phyloP scores from a whole-genome alignment of 2,888 invertebrate genomes.

The Brachypalpus laphriformis region DNA sequence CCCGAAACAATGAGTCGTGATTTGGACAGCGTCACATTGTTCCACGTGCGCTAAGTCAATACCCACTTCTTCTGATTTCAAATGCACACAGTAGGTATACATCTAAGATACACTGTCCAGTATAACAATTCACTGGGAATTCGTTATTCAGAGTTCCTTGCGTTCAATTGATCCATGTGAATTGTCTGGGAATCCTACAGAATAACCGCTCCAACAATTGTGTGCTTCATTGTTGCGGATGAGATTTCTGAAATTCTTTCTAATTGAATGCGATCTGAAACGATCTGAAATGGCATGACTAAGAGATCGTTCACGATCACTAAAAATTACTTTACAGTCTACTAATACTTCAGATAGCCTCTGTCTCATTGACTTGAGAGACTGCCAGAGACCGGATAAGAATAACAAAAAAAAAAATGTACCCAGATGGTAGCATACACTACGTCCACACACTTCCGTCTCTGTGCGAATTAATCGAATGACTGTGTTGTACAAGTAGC shows the following conservation, averaged over 20 bases:
- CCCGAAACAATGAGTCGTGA: slow-evolving; percentile 28
- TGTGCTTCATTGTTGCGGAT: slow-evolving; percentile 41
- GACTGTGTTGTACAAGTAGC: slow-evolving; percentile 14
- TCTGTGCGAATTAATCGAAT: slow-evolving; percentile 31
- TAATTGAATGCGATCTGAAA: slow-evolving; percentile 61
- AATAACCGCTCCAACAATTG: slow-evolving; percentile 26
- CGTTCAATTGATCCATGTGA: slow-evolving; percentile 32
- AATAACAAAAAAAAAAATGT: slow-evolving; percentile 2
- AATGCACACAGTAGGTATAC: background rate
- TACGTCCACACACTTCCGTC: slow-evolving; percentile 20
- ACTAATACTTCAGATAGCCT: background rate
- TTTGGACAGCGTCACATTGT: slow-evolving; percentile 6
- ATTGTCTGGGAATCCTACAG: slow-evolving; percentile 51
- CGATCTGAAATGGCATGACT: slow-evolving; percentile 30
- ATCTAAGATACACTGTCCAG: background rate
- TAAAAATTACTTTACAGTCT: slow-evolving; percentile 11
- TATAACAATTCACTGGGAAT: background rate
- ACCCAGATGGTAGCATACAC: background rate
- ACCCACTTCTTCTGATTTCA: background rate
- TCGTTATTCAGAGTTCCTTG: background rate
- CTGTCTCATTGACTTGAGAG: slow-evolving; percentile 12
- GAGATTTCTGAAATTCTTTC: slow-evolving; percentile 43
- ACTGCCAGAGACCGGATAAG: slow-evolving; percentile 31
- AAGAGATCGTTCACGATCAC: slow-evolving; percentile 39
- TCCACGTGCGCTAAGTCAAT: slow-evolving; percentile 16